A percentile compares a stretch with the other conserved stretches of the same genome.
These are phyloP conservation scores for Hippocampus zosterae DNA, from an alignment of 2,113 vertebrate genomes.

Conservation along the genomic window DNA sequence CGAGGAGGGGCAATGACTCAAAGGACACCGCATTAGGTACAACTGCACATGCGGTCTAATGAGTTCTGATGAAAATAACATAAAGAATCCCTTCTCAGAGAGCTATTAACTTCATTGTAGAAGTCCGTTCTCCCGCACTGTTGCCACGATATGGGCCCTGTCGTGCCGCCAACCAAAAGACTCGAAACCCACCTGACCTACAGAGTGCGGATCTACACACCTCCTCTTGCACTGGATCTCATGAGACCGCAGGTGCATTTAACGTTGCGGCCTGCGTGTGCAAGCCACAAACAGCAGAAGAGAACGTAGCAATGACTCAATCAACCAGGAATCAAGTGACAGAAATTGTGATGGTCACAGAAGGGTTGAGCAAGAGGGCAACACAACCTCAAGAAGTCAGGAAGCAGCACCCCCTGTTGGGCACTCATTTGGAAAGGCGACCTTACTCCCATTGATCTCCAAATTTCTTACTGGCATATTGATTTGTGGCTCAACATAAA, in stretches of 20 bases:
- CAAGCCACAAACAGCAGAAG: background rate
- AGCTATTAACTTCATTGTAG: background rate
- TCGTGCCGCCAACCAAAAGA: background rate
- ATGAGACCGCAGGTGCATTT: background rate
- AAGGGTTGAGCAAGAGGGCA: background rate
- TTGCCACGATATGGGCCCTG: background rate
- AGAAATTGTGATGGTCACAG: background rate
- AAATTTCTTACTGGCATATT: background rate
- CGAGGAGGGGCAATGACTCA: background rate
- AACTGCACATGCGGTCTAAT: background rate
- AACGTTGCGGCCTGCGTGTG: background rate
- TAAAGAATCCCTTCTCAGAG: background rate
- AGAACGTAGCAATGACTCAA: background rate
- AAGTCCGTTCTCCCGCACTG: background rate
- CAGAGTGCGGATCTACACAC: background rate
- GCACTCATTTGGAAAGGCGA: conserved; percentile 6
- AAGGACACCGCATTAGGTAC: background rate
- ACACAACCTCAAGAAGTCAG: conserved; percentile 4
- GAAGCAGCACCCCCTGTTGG: conserved; percentile 65
- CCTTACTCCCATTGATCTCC: background rate
- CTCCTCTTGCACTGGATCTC: background rate
- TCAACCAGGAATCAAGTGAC: background rate
- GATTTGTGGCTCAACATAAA: conserved; percentile 1
- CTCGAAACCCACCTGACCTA: background rate
- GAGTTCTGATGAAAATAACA: background rate